These are phyloP conservation scores for Sebastes dallii DNA, from an alignment of 2,797 vertebrate genomes.

Conservation along the genomic window DNA sequence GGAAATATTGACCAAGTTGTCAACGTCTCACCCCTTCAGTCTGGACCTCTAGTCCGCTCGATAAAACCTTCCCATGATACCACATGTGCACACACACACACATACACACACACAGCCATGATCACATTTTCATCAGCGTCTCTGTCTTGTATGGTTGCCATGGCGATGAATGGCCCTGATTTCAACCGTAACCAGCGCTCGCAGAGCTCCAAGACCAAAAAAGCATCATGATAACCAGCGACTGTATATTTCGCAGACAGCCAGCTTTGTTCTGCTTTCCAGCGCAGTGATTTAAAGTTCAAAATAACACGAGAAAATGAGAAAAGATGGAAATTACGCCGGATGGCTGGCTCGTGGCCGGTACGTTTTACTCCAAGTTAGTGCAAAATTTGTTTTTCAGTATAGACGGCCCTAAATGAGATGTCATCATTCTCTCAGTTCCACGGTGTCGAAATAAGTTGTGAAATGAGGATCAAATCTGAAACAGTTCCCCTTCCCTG, in stretches of 20 bases:
- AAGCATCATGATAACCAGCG: conserved; percentile 48
- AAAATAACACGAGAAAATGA: conserved; percentile 35
- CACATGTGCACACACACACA: conserved; percentile 37
- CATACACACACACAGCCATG: conserved; percentile 8
- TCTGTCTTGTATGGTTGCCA: conserved; percentile 62
- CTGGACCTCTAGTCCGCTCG: conserved; percentile 51
- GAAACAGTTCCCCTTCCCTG: neutral
- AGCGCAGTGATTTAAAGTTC: conserved; percentile 39
- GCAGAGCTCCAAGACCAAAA: conserved; percentile 27
- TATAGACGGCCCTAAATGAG: neutral
- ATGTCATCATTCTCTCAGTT: conserved; percentile 6
- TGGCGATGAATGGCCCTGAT: conserved; percentile 36
- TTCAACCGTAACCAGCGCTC: conserved; percentile 49
- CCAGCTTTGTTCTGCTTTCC: conserved; percentile 39
- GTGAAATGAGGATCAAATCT: neutral
- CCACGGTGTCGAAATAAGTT: neutral
- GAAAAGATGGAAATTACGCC: conserved; percentile 42
- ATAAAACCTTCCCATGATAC: conserved; percentile 69
- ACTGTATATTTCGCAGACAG: conserved; percentile 48
- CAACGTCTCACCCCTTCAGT: conserved; percentile 47
- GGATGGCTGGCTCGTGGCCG: neutral
- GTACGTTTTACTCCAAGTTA: conserved; percentile 28
- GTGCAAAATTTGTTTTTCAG: conserved; percentile 1
- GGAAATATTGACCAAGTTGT: conserved; percentile 70
- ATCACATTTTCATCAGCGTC: conserved; percentile 43